These are phyloP conservation scores for Hippoglossus hippoglossus DNA, from an alignment of 2,797 vertebrate genomes.

Conservation along the genomic window DNA sequence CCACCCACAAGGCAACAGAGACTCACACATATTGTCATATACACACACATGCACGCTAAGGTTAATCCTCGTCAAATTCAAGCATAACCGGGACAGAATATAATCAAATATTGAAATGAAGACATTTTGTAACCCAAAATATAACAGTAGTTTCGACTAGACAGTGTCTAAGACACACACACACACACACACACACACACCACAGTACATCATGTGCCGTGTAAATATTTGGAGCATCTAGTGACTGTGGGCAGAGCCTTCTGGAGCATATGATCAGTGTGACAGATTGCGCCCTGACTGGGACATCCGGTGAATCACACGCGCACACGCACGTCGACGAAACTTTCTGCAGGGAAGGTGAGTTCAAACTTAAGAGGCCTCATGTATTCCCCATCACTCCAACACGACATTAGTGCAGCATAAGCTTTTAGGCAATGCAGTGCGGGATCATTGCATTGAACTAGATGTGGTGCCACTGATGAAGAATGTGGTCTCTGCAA, in stretches of 20 bases:
- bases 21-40: too few species aligned
- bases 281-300: constrained; percentile 59
- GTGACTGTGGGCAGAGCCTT: constrained; percentile 56
- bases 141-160: neutral
- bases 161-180: neutral
- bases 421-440: neutral
- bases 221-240: constrained; percentile 40
- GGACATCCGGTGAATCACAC: constrained; percentile 51
- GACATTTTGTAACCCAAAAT: neutral
- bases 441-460: too few species aligned
- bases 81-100: neutral
- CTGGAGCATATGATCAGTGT: constrained; percentile 50
- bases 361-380: neutral
- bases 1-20: neutral
- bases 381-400: neutral
- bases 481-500: too few species aligned
- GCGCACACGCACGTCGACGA: neutral
- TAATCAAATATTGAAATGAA: neutral
- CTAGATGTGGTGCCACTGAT: too few species aligned
- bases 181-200: constrained; percentile 13
- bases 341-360: constrained; percentile 6
- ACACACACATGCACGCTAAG: neutral
- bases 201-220: constrained; percentile 23
- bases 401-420: neutral
- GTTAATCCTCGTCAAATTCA: neutral